Conservation (phyloP, 2,113 vertebrate species). For the Actenoides hombroni region DNA sequence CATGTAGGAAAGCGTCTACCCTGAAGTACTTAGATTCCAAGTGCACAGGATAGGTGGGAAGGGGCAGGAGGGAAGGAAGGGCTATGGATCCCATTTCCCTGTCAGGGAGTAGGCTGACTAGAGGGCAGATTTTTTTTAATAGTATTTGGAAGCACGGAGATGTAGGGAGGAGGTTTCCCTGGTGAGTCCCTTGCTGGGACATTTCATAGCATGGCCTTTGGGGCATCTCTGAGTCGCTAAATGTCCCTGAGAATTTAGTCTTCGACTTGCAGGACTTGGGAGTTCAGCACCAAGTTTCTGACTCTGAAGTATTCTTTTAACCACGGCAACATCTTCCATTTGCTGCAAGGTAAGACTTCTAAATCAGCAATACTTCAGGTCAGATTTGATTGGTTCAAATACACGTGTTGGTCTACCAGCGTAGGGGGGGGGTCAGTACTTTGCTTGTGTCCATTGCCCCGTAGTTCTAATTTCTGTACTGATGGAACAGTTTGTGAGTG, state of each 20-base stretch:
- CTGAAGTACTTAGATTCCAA: neutral
- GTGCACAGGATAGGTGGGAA: neutral
- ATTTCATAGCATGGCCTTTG: neutral
- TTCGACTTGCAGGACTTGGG: neutral
- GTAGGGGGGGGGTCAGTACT: neutral
- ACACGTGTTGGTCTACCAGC: neutral
- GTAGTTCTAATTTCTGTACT: neutral
- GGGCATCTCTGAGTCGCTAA: neutral
- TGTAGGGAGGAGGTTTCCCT: neutral
- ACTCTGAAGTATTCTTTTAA: neutral
- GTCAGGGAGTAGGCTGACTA: neutral
- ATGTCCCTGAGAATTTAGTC: neutral
- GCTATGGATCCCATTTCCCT: neutral
- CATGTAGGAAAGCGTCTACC: neutral
- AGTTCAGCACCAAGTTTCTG: neutral
- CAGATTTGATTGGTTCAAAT: neutral
- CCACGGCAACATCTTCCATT: neutral
- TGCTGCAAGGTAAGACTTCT: neutral
- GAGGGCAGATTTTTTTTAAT: neutral
- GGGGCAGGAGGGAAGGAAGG: neutral
- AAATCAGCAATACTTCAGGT: neutral
- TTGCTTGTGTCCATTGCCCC: rapidly evolving
- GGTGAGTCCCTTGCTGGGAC: neutral
- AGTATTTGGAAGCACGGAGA: neutral
- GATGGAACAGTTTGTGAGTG: neutral